Conservation (phyloP, 2,888 invertebrate genomes). For the Drosophila colorata region DNA sequence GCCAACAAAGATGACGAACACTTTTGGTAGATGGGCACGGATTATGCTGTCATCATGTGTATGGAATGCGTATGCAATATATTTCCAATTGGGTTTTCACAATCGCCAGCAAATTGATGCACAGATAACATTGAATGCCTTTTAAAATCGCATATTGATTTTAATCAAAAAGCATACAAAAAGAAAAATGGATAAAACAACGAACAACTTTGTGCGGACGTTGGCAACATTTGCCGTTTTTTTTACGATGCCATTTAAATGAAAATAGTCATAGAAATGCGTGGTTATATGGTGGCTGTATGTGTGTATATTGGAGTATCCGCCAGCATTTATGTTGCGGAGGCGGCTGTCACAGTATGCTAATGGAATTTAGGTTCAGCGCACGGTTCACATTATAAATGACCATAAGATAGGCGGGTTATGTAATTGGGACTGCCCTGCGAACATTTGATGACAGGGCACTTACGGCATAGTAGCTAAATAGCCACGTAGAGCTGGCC, state of each 20-base stretch:
- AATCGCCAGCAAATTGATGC: constrained; percentile 59
- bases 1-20: constrained; percentile 5
- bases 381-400: constrained; percentile 27
- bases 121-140: constrained; percentile 59
- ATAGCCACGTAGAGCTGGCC: neutral
- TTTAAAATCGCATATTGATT: constrained; percentile 68
- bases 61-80: constrained; percentile 55
- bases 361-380: constrained; percentile 55
- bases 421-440: constrained; percentile 18
- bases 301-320: constrained; percentile 35
- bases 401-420: constrained; percentile 17
- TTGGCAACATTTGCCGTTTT: constrained; percentile 58
- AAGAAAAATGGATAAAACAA: constrained; percentile 20
- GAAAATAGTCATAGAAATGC: constrained; percentile 40
- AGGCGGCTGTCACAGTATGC: constrained; percentile 57
- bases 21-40: neutral
- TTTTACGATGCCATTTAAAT: constrained; percentile 55
- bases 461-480: neutral
- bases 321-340: constrained; percentile 61
- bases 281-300: constrained; percentile 18
- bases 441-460: constrained; percentile 19
- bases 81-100: constrained; percentile 51
- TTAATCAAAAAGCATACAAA: constrained; percentile 28
- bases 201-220: constrained; percentile 42
- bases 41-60: constrained; percentile 40